Percentiles rank a stretch among this genome's conserved stretches.
These are phyloP conservation scores for Catharus minimus DNA, from an alignment of 2,113 vertebrate genomes.

Conservation along the genomic window DNA sequence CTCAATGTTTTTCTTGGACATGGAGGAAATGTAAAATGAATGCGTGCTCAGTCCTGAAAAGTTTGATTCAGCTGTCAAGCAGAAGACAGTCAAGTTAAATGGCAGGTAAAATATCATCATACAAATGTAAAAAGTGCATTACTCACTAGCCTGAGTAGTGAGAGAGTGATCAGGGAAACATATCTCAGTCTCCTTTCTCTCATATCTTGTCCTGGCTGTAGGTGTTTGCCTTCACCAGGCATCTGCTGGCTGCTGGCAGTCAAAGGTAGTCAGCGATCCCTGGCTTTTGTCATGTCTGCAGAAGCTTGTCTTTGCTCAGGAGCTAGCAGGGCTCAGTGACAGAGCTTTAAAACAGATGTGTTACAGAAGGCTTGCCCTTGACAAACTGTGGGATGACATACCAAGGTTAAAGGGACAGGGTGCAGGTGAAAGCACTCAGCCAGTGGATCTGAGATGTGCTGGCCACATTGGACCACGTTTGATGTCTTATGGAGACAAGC, in stretches of 20 bases:
- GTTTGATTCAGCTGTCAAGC: not conserved
- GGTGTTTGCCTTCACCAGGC: not conserved
- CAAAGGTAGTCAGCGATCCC: not conserved
- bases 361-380: not conserved
- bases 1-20: not conserved
- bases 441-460: not conserved
- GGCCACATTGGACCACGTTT: not conserved
- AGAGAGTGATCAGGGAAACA: not conserved
- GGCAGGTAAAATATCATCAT: not conserved
- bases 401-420: not conserved
- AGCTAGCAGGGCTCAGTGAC: not conserved
- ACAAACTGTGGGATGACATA: not conserved
- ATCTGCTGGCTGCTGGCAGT: not conserved
- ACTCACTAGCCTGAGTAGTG: not conserved
- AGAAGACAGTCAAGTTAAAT: not conserved
- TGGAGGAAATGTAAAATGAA: not conserved
- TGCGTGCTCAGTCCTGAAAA: not conserved
- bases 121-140: not conserved
- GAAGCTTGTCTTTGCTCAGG: not conserved
- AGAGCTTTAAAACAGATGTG: not conserved
- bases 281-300: not conserved
- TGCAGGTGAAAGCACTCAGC: not conserved
- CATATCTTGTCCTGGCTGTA: not conserved
- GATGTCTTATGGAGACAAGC: not conserved
- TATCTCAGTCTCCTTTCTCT: not conserved